These are phyloP conservation scores for Papilio aristodemus DNA, from an alignment of 1,140 invertebrate genomes.

Conservation along the genomic window DNA sequence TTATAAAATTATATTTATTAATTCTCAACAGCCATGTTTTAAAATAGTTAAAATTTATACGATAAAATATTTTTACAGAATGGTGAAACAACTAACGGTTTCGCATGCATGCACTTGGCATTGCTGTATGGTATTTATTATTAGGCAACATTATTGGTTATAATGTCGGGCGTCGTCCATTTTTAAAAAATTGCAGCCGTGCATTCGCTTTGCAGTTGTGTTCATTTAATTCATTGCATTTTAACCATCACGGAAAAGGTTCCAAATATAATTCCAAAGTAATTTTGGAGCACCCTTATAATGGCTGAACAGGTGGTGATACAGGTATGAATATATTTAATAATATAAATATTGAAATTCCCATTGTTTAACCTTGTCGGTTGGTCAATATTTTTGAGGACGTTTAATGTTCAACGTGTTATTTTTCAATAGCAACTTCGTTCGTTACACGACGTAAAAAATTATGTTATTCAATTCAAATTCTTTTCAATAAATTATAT, in stretches of 20 bases:
- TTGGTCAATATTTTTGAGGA: conserved; percentile 59
- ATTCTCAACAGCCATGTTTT: too few relatives aligned
- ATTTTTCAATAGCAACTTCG: conserved; percentile 29
- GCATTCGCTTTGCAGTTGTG: conserved; percentile 48
- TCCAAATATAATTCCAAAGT: conserved; percentile 22
- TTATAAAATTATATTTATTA: too few relatives aligned
- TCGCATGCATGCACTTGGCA: neutral
- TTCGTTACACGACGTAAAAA: neutral
- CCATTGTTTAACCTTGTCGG: conserved; percentile 66
- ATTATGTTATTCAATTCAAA: conserved; percentile 7
- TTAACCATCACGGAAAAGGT: neutral
- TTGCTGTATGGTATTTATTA: neutral
- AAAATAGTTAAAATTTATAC: too few relatives aligned
- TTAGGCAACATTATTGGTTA: conserved; percentile 22
- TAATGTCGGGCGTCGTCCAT: conserved; percentile 47
- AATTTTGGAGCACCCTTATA: conserved; percentile 38
- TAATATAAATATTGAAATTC: conserved; percentile 43
- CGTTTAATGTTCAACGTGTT: conserved; percentile 40
- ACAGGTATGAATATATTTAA: conserved; percentile 54
- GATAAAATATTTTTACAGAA: too few relatives aligned
- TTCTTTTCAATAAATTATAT: neutral
- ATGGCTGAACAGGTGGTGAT: conserved; percentile 63
- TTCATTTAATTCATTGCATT: conserved; percentile 37
- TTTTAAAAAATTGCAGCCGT: conserved; percentile 42
- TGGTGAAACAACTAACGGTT: neutral